A percentile compares a stretch with the other conserved stretches of the same genome.
phyloP scores from a whole-genome alignment of 1,140 invertebrate genomes.

The Theocolax elegans region DNA sequence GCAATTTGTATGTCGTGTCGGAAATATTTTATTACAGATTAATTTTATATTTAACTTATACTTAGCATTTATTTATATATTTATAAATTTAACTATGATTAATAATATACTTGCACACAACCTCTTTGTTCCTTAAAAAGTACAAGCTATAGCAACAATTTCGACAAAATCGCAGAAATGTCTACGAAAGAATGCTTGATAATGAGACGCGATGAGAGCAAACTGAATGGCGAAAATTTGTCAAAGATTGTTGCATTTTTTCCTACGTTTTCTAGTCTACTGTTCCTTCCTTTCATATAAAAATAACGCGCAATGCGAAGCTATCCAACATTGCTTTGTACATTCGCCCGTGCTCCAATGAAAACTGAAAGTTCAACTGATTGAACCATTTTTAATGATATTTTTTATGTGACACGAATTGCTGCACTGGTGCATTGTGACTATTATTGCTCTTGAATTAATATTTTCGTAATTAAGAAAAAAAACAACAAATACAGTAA shows the following conservation, averaged over 20 bases:
- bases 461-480: neutral
- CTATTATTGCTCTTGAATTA: slow-evolving; percentile 27
- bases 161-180: slow-evolving; percentile 42
- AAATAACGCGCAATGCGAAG: slow-evolving; percentile 67
- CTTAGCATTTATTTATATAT: slow-evolving; percentile 41
- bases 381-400: slow-evolving; percentile 44
- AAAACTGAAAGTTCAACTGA: slow-evolving; percentile 59
- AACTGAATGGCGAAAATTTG: slow-evolving; percentile 37
- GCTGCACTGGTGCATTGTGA: slow-evolving; percentile 23
- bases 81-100: slow-evolving; percentile 40
- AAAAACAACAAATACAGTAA: slow-evolving; percentile 19
- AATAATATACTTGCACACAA: slow-evolving; percentile 55
- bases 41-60: slow-evolving; percentile 27
- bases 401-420: slow-evolving; percentile 17
- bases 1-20: slow-evolving; percentile 25
- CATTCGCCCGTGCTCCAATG: slow-evolving; percentile 68
- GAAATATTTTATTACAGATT: slow-evolving; percentile 28
- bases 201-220: slow-evolving; percentile 25
- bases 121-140: slow-evolving; percentile 53
- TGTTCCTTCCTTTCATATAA: slow-evolving; percentile 57
- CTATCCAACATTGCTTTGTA: slow-evolving; percentile 67
- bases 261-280: slow-evolving; percentile 17
- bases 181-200: slow-evolving; percentile 36
- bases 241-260: slow-evolving; percentile 50
- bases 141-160: slow-evolving; percentile 48